These are phyloP conservation scores for Limnephilus auricula DNA, from an alignment of 2,888 invertebrate genomes.

Conservation along the genomic window DNA sequence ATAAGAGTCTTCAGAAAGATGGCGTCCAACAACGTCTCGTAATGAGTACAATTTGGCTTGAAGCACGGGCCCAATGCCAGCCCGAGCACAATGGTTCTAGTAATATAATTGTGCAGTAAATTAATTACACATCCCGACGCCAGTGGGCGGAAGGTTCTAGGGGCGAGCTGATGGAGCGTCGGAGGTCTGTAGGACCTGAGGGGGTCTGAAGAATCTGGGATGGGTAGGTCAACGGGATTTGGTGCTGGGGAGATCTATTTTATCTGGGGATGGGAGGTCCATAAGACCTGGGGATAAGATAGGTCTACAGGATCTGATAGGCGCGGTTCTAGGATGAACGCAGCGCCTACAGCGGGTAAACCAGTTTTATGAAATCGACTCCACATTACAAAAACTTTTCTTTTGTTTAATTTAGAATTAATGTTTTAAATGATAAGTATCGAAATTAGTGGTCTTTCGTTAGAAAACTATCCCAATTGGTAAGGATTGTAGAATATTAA, in stretches of 20 bases:
- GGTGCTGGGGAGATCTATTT: not conserved
- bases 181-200: not conserved
- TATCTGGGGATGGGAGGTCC: not conserved
- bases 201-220: not conserved
- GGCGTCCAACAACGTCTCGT: slow-evolving; percentile 50
- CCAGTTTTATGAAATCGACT: not conserved
- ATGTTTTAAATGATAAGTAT: no score
- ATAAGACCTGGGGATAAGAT: not conserved
- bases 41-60: slow-evolving; percentile 62
- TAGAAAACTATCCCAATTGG: no score
- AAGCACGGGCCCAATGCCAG: slow-evolving; percentile 42
- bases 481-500: no score
- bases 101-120: slow-evolving; percentile 65
- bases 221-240: not conserved
- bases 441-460: no score
- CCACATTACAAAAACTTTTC: no score
- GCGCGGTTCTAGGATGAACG: not conserved
- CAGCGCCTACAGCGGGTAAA: not conserved
- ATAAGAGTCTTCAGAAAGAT: slow-evolving; percentile 49
- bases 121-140: slow-evolving; percentile 58
- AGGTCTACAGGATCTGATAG: not conserved
- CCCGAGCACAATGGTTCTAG: slow-evolving; percentile 49
- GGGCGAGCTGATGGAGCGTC: not conserved
- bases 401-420: no score
- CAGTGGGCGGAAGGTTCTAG: not conserved